A percentile compares a stretch with the other conserved stretches of the same genome.
These are phyloP conservation scores for Amphipyra berbera DNA, from an alignment of 2,888 invertebrate genomes.

Conservation along the genomic window DNA sequence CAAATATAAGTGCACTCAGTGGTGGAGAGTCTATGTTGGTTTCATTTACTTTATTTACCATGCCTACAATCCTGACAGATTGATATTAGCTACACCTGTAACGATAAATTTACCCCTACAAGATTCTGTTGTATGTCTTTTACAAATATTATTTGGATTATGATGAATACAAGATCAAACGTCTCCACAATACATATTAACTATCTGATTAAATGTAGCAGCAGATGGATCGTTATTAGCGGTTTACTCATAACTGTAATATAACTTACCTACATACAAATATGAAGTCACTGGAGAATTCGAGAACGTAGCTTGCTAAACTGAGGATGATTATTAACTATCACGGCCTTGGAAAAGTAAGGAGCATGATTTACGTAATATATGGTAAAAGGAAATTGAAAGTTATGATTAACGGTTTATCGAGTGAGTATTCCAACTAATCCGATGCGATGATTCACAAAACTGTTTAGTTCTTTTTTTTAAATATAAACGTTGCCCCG, in stretches of 20 bases:
- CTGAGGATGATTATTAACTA: not conserved
- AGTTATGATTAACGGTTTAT: not conserved
- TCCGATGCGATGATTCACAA: not conserved
- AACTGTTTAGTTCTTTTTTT: too few relatives aligned
- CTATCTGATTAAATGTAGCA: constrained; percentile 10
- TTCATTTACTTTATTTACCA: too few relatives aligned
- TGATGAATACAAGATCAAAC: too few relatives aligned
- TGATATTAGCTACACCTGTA: too few relatives aligned
- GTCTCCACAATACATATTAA: constrained; percentile 4
- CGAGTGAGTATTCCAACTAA: not conserved
- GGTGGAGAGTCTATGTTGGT: too few relatives aligned
- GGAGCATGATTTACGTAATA: not conserved
- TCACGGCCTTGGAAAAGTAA: not conserved
- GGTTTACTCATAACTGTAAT: constrained; percentile 15
- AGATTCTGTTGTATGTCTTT: too few relatives aligned
- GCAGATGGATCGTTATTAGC: constrained; percentile 36
- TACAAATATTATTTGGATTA: too few relatives aligned
- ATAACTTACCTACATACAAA: too few relatives aligned
- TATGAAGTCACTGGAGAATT: not conserved
- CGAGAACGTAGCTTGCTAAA: not conserved
- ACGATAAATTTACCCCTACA: too few relatives aligned
- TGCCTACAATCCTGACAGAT: too few relatives aligned
- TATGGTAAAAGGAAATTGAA: not conserved
- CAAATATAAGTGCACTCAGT: too few relatives aligned
- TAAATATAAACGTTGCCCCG: too few relatives aligned